phyloP scores from a whole-genome alignment of 2,797 vertebrate genomes.

The Acanthurus tractus region DNA sequence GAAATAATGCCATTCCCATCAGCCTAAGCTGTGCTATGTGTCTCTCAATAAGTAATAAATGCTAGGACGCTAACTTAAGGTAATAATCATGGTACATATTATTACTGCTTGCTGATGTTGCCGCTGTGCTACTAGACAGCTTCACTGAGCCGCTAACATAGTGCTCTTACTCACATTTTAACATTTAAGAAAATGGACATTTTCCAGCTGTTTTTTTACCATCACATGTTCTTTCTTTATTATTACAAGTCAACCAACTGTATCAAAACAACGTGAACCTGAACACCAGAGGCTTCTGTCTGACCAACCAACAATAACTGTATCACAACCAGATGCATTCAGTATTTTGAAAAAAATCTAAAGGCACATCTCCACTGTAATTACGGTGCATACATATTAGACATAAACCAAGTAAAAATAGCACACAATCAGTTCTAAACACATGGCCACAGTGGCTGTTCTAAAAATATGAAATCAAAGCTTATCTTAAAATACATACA shows the following conservation, averaged over 20 bases:
- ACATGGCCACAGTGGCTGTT: conserved; percentile 29
- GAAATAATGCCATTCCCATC: too few species aligned
- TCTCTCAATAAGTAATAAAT: background rate
- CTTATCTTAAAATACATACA: conserved; percentile 47
- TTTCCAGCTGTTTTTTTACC: conserved; percentile 51
- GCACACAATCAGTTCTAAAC: conserved; percentile 53
- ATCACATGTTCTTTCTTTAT: conserved; percentile 77
- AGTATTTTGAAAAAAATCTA: conserved; percentile 55
- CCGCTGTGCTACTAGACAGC: too few species aligned
- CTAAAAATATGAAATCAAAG: conserved; percentile 48
- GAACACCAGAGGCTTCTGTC: conserved; percentile 48
- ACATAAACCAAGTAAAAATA: conserved; percentile 53
- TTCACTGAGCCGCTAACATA: too few species aligned
- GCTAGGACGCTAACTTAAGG: background rate
- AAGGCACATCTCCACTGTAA: conserved; percentile 83
- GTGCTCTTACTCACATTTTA: too few species aligned
- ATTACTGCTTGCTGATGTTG: too few species aligned
- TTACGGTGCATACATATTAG: conserved; percentile 78
- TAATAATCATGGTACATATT: background rate
- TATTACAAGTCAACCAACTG: conserved; percentile 81
- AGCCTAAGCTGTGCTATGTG: too few species aligned
- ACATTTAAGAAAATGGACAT: conserved; percentile 4
- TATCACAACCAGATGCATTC: conserved; percentile 56
- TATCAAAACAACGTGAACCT: conserved; percentile 79
- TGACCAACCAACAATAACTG: conserved; percentile 32